These are phyloP conservation scores for Leiothrix lutea DNA, from an alignment of 2,113 vertebrate species.

Conservation along the genomic window DNA sequence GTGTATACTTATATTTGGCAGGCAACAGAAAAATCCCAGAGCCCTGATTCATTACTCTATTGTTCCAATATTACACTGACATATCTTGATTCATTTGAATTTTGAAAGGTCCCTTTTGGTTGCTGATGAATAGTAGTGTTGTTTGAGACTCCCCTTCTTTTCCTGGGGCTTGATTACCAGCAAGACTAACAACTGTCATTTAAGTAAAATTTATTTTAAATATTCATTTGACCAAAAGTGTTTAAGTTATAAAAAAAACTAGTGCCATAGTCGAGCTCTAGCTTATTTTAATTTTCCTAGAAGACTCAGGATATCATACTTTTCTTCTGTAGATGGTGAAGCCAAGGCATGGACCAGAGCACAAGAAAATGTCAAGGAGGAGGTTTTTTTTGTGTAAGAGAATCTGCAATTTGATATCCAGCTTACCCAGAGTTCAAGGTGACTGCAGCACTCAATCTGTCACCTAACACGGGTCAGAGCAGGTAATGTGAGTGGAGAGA, in stretches of 20 bases:
- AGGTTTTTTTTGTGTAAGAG: background rate
- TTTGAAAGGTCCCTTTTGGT: background rate
- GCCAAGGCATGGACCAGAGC: background rate
- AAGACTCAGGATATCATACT: background rate
- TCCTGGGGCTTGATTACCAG: background rate
- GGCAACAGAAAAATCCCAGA: background rate
- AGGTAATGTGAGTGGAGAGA: background rate
- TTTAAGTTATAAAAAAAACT: background rate
- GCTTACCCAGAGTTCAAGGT: background rate
- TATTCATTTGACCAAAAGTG: background rate
- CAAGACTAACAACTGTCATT: background rate
- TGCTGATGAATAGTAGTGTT: background rate
- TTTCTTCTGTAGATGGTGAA: background rate
- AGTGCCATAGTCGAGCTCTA: background rate
- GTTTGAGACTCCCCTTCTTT: background rate
- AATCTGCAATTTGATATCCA: background rate
- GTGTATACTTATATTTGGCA: background rate
- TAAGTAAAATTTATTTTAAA: background rate
- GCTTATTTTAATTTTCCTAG: background rate
- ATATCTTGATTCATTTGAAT: background rate
- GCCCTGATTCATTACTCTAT: background rate
- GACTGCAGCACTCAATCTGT: background rate
- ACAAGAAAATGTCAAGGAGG: background rate
- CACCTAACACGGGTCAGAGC: background rate
- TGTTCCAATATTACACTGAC: background rate